Conservation (phyloP, 2,113 vertebrate species). For the Strix uralensis region DNA sequence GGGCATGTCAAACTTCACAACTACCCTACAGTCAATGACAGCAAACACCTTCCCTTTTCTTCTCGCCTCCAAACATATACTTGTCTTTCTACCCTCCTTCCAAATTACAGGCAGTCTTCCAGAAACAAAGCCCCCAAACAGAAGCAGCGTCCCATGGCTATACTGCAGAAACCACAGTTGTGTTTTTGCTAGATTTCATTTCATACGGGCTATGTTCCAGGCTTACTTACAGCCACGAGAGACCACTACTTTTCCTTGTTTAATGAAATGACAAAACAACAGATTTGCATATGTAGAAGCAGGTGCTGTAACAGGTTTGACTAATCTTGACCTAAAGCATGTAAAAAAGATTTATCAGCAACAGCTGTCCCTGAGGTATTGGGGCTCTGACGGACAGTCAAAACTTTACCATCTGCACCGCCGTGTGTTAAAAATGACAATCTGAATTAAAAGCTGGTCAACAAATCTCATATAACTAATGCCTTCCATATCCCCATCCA, state of each 20-base stretch:
- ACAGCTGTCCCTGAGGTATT: slow-evolving; percentile 87
- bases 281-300: slow-evolving; percentile 92
- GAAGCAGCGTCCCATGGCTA: slow-evolving; percentile 72
- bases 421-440: slow-evolving; percentile 87
- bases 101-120: slow-evolving; percentile 75
- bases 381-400: slow-evolving; percentile 83
- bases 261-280: slow-evolving; percentile 95
- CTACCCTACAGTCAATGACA: slow-evolving; percentile 81
- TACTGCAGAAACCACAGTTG: slow-evolving; percentile 71
- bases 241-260: slow-evolving; percentile 77
- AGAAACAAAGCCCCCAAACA: slow-evolving; percentile 78
- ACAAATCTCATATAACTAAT: slow-evolving; percentile 84
- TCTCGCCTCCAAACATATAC: slow-evolving; percentile 73
- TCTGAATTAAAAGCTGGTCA: slow-evolving; percentile 87
- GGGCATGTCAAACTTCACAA: slow-evolving; percentile 84
- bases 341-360: slow-evolving; percentile 85
- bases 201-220: slow-evolving; percentile 78
- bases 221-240: slow-evolving; percentile 82
- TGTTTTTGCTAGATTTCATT: slow-evolving; percentile 73
- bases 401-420: slow-evolving; percentile 87
- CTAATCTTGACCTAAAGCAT: slow-evolving; percentile 85
- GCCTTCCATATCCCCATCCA: slow-evolving; percentile 75
- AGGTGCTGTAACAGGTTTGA: slow-evolving; percentile 97
- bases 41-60: slow-evolving; percentile 79
- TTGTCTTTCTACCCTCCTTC: slow-evolving; percentile 69